A percentile compares a stretch with the other conserved stretches of the same genome.
phyloP scores from a whole-genome alignment of 2,888 invertebrate species.

The Ischnus inquisitorius region DNA sequence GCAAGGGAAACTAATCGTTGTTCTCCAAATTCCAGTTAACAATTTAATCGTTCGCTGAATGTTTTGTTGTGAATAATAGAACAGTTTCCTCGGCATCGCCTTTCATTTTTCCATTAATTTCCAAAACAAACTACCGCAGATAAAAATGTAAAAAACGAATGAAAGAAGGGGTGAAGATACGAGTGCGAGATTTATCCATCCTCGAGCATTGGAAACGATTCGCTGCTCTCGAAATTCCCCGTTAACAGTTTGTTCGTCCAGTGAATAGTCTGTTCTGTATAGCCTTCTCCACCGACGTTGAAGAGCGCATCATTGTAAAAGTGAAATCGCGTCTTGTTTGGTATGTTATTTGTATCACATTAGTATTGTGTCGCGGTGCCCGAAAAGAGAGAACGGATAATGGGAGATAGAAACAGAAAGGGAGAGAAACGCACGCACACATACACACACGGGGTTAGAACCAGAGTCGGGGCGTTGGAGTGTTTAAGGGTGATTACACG shows the following conservation, averaged over 20 bases:
- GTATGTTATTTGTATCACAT: slow-evolving; percentile 85
- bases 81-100: too few relatives aligned
- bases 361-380: slow-evolving; percentile 83
- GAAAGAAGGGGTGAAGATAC: too few relatives aligned
- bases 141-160: too few relatives aligned
- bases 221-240: slow-evolving; percentile 31
- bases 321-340: slow-evolving; percentile 84
- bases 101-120: too few relatives aligned
- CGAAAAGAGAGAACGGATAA: slow-evolving; percentile 68
- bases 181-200: slow-evolving; percentile 32
- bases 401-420: slow-evolving; percentile 73
- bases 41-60: slow-evolving; percentile 40
- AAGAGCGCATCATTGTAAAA: slow-evolving; percentile 78
- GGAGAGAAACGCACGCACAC: slow-evolving; percentile 56
- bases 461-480: slow-evolving; percentile 82
- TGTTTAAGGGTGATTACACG: slow-evolving; percentile 85
- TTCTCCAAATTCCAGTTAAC: slow-evolving; percentile 15
- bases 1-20: slow-evolving; percentile 54
- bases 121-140: too few relatives aligned
- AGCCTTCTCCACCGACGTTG: slow-evolving; percentile 33
- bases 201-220: slow-evolving; percentile 55
- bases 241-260: slow-evolving; percentile 43
- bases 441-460: slow-evolving; percentile 64
- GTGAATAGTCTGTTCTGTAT: slow-evolving; percentile 29
- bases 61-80: slow-evolving; percentile 21